phyloP scores from a whole-genome alignment of 2,888 invertebrate species.

The Hecatera dysodea region DNA sequence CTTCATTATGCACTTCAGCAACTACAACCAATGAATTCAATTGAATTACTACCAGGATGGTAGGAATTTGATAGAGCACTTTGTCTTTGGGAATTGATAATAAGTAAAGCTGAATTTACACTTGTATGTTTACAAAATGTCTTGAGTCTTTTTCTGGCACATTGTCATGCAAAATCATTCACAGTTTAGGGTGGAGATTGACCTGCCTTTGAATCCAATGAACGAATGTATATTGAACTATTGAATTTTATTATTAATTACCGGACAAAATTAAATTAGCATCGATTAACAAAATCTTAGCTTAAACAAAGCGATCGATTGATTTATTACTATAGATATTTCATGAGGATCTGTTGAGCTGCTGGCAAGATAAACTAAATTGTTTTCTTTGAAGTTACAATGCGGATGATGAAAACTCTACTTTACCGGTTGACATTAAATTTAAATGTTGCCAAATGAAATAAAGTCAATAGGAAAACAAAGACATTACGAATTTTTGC shows the following conservation, averaged over 20 bases:
- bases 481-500: slow-evolving; percentile 46
- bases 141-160: background rate
- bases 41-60: slow-evolving; percentile 39
- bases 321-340: too few relatives aligned
- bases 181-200: too few relatives aligned
- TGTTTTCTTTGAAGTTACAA: background rate
- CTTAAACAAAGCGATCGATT: background rate
- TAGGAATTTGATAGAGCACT: slow-evolving; percentile 5
- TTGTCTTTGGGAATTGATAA: slow-evolving; percentile 54
- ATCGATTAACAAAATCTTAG: background rate
- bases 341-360: background rate
- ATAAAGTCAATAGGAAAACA: slow-evolving; percentile 47
- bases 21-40: background rate
- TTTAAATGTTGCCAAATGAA: slow-evolving; percentile 55
- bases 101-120: slow-evolving; percentile 38
- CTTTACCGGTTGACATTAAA: slow-evolving; percentile 36
- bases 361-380: background rate
- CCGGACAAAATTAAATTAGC: too few relatives aligned
- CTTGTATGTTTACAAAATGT: background rate
- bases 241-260: too few relatives aligned
- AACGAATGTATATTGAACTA: too few relatives aligned
- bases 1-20: background rate
- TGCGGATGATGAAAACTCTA: background rate
- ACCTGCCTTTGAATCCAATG: too few relatives aligned
- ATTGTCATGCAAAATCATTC: too few relatives aligned